phyloP scores from a whole-genome alignment of 2,113 vertebrate species.

The Neogale vison region DNA sequence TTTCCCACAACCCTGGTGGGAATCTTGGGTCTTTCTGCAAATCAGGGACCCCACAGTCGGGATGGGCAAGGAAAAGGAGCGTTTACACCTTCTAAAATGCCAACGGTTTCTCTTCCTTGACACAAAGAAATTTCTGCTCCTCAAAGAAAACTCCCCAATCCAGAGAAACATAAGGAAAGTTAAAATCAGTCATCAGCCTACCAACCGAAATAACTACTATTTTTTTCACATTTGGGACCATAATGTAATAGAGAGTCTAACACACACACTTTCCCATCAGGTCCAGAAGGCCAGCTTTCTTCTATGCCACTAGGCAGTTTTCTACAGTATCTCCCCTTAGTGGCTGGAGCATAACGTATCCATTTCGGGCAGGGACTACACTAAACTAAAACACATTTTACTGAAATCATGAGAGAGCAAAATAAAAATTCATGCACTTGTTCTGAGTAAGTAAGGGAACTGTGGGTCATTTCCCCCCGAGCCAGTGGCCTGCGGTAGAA shows the following conservation, averaged over 20 bases:
- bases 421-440: background rate
- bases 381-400: background rate
- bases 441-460: background rate
- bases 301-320: too few relatives aligned
- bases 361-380: background rate
- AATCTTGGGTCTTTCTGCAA: background rate
- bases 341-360: too few relatives aligned
- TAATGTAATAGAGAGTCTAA: background rate
- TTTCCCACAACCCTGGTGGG: rapidly evolving
- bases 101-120: background rate
- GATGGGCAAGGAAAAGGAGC: background rate
- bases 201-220: background rate
- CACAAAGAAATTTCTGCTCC: background rate
- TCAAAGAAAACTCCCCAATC: background rate
- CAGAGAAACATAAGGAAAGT: background rate
- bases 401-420: background rate
- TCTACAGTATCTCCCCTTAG: background rate
- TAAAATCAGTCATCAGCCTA: background rate
- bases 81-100: background rate
- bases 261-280: background rate
- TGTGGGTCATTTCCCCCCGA: too few relatives aligned
- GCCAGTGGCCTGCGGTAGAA: background rate
- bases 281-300: background rate
- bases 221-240: background rate
- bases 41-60: background rate